Base-by-base conservation (phyloP, 2,113 vertebrate species). In the Tragelaphus strepsiceros region DNA sequence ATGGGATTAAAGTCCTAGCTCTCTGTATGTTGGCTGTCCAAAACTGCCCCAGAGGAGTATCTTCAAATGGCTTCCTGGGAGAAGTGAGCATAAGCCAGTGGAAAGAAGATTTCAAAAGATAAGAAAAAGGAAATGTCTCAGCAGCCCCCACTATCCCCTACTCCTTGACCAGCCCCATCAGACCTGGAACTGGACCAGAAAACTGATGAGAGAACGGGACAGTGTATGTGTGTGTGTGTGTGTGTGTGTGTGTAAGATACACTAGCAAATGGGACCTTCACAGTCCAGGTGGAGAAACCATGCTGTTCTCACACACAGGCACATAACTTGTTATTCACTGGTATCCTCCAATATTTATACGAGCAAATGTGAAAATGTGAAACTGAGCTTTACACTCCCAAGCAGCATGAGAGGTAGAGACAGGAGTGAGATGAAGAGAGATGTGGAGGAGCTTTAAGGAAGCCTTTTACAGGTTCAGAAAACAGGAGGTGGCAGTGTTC, bases 401-500 rank as follows among this genome's bases (percentile, higher is more conserved):
- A 71, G 28, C 32, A 92, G 62, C 28, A 87, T 28, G 64, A 96
- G 61, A 39, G 17, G 22, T 49, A 35, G 67, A 95, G 35, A 82
- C 49, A 61, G 43, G 53, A 77, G 14, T 32, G 84, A n/a, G 64
- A 78, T 74, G 85, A 43, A 71, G 12, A 74, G 61, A 91, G 17
- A 95, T 30, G 28, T 90, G 80, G 96, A 94, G 64, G 71, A 82
- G n/a, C 67, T 95, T 92, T 94, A 88, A 26, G 43, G 83, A 95
- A 77, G 28, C 14, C 81, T 64, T 88, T 64, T n/a, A 92, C 80
- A 85, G 61, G 49, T 58, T 83, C 43, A 58, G 35, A 46, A 89
- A 93, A 78, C 32, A 94, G 91, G 51, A 95, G 26, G 39, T 7
- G 7, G 30, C 21, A 59, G 78, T 54, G 1, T 89, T 83, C n/a